Evolutionary conservation across 2,113 vertebrate genomes (phyloP).

Genomic region (Lepidothrix coronata): DNA sequence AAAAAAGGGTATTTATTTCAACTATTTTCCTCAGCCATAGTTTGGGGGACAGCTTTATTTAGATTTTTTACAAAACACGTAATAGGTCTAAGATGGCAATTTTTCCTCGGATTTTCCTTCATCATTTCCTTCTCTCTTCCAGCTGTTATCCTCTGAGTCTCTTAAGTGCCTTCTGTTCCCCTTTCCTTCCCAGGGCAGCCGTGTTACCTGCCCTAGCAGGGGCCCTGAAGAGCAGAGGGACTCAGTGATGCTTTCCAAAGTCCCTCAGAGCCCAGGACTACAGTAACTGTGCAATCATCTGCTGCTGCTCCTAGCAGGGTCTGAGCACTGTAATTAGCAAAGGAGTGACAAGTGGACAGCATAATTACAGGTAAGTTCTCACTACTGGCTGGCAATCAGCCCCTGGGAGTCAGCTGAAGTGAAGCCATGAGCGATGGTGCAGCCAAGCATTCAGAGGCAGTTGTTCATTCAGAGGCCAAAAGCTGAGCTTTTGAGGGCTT

Average conservation of each 20-base stretch:
- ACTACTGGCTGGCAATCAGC: background rate
- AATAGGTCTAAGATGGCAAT: background rate
- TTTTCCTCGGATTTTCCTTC: background rate
- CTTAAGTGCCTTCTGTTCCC: background rate
- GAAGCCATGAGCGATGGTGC: accelerated
- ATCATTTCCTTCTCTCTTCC: background rate
- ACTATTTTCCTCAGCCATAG: background rate
- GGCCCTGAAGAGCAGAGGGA: background rate
- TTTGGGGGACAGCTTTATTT: background rate
- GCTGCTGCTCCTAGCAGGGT: background rate
- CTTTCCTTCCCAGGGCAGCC: background rate
- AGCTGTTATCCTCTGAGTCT: background rate
- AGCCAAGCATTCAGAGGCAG: background rate
- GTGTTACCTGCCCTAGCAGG: background rate
- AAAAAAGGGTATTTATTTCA: background rate
- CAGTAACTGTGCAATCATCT: background rate
- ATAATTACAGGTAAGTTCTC: background rate
- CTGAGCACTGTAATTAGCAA: background rate
- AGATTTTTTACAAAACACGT: background rate
- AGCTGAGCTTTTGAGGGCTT: background rate
- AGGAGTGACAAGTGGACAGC: background rate
- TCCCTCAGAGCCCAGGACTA: accelerated
- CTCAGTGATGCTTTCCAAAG: background rate
- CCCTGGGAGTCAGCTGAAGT: background rate
- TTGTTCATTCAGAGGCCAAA: accelerated